Conservation (phyloP, 2,888 invertebrate species). For the Melipona bicolor region DNA sequence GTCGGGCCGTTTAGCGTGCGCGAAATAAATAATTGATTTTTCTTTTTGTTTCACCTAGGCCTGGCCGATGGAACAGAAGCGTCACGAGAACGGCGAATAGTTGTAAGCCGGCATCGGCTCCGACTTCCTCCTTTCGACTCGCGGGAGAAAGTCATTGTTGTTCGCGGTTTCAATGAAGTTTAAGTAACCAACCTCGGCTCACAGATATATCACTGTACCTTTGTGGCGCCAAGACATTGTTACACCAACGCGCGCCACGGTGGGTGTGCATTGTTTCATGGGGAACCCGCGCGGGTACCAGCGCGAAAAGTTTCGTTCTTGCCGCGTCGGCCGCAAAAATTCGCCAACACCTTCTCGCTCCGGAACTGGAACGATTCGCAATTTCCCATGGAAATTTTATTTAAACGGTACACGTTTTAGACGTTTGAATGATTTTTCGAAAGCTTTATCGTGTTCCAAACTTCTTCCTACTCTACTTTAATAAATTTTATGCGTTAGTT, state of each 20-base stretch:
- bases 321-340: slow-evolving; percentile 22
- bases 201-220: slow-evolving; percentile 57
- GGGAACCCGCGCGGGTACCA: slow-evolving; percentile 31
- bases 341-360: slow-evolving; percentile 20
- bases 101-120: slow-evolving; percentile 42
- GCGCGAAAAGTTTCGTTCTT: slow-evolving; percentile 36
- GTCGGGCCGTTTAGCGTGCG: slow-evolving; percentile 43
- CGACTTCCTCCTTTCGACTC: slow-evolving; percentile 71
- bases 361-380: no score
- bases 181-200: slow-evolving; percentile 58
- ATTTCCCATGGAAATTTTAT: no score
- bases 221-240: slow-evolving; percentile 66
- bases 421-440: no score
- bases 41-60: neutral
- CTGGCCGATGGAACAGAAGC: slow-evolving; percentile 47
- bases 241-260: slow-evolving; percentile 55
- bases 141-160: slow-evolving; percentile 72
- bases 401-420: no score
- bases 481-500: no score
- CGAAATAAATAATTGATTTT: slow-evolving; percentile 68
- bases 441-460: no score
- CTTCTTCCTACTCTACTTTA: neutral
- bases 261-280: slow-evolving; percentile 70
- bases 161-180: slow-evolving; percentile 67
- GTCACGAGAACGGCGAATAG: slow-evolving; percentile 65